A percentile compares a stretch with the other conserved stretches of the same genome.
These are phyloP conservation scores for Nasonovia ribisnigri DNA, from an alignment of 2,888 invertebrate species.

Conservation along the genomic window DNA sequence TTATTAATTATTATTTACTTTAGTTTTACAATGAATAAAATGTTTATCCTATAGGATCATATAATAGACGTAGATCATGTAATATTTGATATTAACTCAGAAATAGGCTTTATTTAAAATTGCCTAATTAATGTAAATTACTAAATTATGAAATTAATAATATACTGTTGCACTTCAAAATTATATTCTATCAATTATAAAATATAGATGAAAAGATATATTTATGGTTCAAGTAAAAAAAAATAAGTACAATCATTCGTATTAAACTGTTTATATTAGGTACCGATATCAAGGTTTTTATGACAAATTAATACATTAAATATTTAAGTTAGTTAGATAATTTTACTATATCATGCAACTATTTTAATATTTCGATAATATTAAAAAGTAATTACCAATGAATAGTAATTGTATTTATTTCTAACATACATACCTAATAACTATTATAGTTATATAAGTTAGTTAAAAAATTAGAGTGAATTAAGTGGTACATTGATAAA, in stretches of 20 bases:
- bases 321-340: not conserved
- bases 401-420: not conserved
- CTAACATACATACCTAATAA: not conserved
- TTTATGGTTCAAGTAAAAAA: not conserved
- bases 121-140: not conserved
- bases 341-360: not conserved
- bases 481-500: not conserved
- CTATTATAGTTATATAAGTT: not conserved
- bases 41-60: not conserved
- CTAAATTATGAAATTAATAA: too few relatives aligned
- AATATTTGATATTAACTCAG: not conserved
- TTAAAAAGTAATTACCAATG: not conserved
- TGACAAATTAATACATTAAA: not conserved
- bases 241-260: not conserved
- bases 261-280: not conserved
- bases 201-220: not conserved
- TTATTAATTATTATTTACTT: not conserved
- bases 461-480: not conserved
- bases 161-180: not conserved
- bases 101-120: not conserved
- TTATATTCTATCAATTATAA: not conserved
- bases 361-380: not conserved
- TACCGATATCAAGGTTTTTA: not conserved
- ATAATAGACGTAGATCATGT: too few relatives aligned
- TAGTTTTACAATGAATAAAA: not conserved